Conservation (phyloP, 2,113 vertebrate genomes). For the Pavo muticus region DNA sequence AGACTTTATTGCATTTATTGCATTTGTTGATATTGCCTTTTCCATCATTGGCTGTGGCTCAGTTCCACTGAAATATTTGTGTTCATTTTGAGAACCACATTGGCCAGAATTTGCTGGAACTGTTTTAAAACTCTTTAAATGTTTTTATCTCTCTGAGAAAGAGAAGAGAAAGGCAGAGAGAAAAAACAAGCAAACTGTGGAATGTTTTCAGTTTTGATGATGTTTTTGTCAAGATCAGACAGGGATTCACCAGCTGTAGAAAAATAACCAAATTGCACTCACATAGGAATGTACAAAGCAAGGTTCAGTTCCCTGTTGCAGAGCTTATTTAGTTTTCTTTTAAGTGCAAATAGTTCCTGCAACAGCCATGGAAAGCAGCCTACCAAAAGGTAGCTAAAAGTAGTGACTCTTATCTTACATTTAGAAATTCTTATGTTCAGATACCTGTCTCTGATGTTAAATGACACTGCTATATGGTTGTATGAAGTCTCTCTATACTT, state of each 20-base stretch:
- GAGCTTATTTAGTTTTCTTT: constrained; percentile 34
- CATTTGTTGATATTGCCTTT: not conserved
- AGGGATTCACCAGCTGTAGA: not conserved
- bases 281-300: not conserved
- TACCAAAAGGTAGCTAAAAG: not conserved
- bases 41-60: not conserved
- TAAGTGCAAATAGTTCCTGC: not conserved
- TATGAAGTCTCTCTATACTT: not conserved
- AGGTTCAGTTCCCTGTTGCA: not conserved
- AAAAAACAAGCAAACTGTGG: not conserved
- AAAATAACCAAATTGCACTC: constrained; percentile 41
- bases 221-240: constrained; percentile 15
- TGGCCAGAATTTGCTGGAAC: not conserved
- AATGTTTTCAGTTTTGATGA: constrained; percentile 28
- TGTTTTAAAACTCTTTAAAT: not conserved
- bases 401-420: not conserved
- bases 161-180: rapidly evolving
- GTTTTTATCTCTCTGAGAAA: not conserved
- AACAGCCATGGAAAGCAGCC: not conserved
- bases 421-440: not conserved
- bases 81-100: not conserved
- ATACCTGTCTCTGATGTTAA: not conserved
- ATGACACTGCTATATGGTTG: not conserved
- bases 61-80: not conserved
- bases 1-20: not conserved